These are phyloP conservation scores for Nezara viridula DNA, from an alignment of 2,888 invertebrate species.

Conservation along the genomic window DNA sequence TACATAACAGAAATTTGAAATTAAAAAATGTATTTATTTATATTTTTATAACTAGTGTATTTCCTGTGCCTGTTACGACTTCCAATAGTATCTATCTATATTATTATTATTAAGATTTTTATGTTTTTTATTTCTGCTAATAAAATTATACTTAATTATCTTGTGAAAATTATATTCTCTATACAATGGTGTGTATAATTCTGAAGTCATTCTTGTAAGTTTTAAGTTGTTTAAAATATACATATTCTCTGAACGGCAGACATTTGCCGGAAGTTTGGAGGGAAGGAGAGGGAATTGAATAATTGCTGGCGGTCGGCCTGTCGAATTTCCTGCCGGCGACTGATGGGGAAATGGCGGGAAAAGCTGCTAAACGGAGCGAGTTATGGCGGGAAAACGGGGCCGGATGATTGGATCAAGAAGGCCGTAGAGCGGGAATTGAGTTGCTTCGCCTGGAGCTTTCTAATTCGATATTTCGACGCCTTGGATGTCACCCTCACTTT, in stretches of 20 bases:
- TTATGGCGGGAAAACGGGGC: constrained; percentile 49
- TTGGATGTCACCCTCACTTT: constrained; percentile 41
- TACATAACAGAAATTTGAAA: too few relatives aligned
- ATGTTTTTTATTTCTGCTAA: too few relatives aligned
- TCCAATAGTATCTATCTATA: too few relatives aligned
- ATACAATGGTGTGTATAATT: too few relatives aligned
- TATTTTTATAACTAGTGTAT: too few relatives aligned
- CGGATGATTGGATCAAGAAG: constrained; percentile 56
- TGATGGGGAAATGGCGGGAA: constrained; percentile 56
- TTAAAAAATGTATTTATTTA: too few relatives aligned
- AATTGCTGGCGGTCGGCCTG: constrained; percentile 39
- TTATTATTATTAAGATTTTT: too few relatives aligned
- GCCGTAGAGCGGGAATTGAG: constrained; percentile 54
- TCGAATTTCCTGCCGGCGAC: constrained; percentile 53
- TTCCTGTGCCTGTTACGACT: too few relatives aligned
- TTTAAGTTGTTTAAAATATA: too few relatives aligned
- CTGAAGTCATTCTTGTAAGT: too few relatives aligned
- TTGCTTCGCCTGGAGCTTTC: constrained; percentile 53
- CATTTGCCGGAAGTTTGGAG: background rate
- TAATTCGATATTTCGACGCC: constrained; percentile 54
- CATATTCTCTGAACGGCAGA: background rate
- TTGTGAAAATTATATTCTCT: too few relatives aligned
- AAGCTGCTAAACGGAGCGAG: constrained; percentile 42
- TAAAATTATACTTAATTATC: too few relatives aligned
- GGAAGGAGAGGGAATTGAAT: constrained; percentile 19